Percentiles rank a stretch among this genome's conserved stretches.
Evolutionary conservation across 2,888 invertebrate species (phyloP).

Genomic region (Nomada flava): DNA sequence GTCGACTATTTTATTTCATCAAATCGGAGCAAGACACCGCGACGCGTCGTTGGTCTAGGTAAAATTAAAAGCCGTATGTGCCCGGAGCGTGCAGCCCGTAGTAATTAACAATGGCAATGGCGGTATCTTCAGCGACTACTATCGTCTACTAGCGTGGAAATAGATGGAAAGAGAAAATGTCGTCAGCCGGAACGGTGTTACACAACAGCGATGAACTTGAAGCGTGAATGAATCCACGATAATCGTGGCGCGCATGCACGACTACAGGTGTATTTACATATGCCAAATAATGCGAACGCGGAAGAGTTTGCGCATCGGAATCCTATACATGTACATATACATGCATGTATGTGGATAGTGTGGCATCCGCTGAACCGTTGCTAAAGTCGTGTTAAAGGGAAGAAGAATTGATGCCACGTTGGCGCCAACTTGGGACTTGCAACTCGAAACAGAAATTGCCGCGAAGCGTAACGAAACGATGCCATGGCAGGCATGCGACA

Average conservation of each 20-base stretch:
- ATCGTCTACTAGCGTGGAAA: background rate
- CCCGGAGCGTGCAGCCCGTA: too few relatives aligned
- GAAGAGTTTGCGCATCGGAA: background rate
- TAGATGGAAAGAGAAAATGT: background rate
- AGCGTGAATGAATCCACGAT: slow-evolving; percentile 16
- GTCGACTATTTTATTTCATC: background rate
- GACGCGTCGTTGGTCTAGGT: too few relatives aligned
- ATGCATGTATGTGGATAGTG: too few relatives aligned
- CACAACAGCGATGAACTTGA: background rate
- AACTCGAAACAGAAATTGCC: background rate
- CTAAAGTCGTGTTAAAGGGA: background rate
- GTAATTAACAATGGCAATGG: too few relatives aligned
- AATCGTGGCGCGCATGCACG: background rate
- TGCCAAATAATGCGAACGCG: background rate
- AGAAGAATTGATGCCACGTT: slow-evolving; percentile 1
- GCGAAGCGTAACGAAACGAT: background rate
- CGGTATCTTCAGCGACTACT: too few relatives aligned
- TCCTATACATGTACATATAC: background rate
- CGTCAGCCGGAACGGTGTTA: background rate
- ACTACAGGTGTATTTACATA: background rate
- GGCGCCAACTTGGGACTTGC: background rate
- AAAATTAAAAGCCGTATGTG: too few relatives aligned
- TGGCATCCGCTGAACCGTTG: background rate
- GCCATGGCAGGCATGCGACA: background rate
- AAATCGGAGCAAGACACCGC: background rate